Evolutionary conservation across 2,113 vertebrate genomes (phyloP).

Genomic region (Sminthopsis crassicaudata): DNA sequence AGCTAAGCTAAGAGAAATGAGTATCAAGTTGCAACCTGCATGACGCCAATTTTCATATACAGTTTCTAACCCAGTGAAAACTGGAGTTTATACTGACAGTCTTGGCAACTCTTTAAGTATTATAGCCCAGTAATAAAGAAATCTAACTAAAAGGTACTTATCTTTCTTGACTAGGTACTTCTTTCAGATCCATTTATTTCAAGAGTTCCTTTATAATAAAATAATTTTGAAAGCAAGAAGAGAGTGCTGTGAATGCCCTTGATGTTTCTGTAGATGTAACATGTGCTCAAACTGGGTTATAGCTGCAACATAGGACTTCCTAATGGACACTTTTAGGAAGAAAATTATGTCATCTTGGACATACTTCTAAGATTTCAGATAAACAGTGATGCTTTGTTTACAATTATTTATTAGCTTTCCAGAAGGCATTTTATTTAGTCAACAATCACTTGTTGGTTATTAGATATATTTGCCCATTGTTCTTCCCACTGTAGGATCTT

Average conservation of each 20-base stretch:
- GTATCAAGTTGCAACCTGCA: background rate
- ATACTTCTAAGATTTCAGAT: slow-evolving; percentile 55
- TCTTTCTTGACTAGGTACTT: slow-evolving; percentile 63
- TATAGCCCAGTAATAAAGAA: slow-evolving; percentile 28
- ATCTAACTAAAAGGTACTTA: slow-evolving; percentile 36
- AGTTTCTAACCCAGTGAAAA: slow-evolving; percentile 22
- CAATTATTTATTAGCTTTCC: slow-evolving; percentile 71
- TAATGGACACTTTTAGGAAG: slow-evolving; percentile 83
- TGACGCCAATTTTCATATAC: slow-evolving; percentile 34
- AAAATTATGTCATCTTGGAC: slow-evolving; percentile 74
- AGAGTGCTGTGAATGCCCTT: slow-evolving; percentile 52
- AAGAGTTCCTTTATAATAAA: slow-evolving; percentile 72
- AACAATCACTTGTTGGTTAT: background rate
- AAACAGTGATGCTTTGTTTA: slow-evolving; percentile 63
- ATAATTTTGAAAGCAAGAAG: slow-evolving; percentile 78
- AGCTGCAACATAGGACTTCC: slow-evolving; percentile 54
- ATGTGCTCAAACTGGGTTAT: slow-evolving; percentile 73
- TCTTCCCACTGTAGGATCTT: background rate
- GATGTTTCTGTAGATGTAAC: slow-evolving; percentile 68
- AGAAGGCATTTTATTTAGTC: slow-evolving; percentile 37
- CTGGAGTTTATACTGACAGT: slow-evolving; percentile 30
- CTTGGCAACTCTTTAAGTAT: slow-evolving; percentile 28
- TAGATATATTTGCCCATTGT: background rate
- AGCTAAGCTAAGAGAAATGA: slow-evolving; percentile 1
- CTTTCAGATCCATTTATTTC: slow-evolving; percentile 70